phyloP scores from a whole-genome alignment of 92 coral and sea anemone species.

The Heteractis magnifica region DNA sequence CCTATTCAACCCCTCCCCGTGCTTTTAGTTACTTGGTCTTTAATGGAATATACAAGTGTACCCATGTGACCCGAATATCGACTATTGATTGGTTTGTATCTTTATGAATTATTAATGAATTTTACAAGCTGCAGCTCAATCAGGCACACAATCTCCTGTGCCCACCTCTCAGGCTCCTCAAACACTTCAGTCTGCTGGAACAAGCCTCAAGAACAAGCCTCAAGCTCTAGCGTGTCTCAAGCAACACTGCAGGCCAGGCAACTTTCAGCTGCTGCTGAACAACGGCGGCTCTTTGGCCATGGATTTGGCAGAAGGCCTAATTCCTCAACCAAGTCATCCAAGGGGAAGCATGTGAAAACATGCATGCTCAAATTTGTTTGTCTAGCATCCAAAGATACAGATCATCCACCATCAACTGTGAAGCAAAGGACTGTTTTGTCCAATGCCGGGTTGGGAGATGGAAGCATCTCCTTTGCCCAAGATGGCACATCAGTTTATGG shows the following conservation, averaged over 20 bases:
- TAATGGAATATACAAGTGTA: too few relatives aligned
- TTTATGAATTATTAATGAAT: too few relatives aligned
- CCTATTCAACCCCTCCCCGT: too few relatives aligned
- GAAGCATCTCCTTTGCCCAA: constrained; percentile 24
- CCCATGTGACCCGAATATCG: too few relatives aligned
- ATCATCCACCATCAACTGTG: constrained; percentile 45
- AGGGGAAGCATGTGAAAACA: constrained; percentile 30
- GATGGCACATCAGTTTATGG: constrained; percentile 22
- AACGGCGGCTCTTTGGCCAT: constrained; percentile 6
- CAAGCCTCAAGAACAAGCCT: background rate
- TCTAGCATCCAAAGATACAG: constrained; percentile 43
- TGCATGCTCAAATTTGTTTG: constrained; percentile 52
- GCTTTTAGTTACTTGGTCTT: too few relatives aligned
- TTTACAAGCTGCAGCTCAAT: background rate
- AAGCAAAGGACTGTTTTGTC: constrained; percentile 52
- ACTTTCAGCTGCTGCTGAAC: constrained; percentile 5
- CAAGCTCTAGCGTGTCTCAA: background rate
- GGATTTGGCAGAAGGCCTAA: constrained; percentile 1
- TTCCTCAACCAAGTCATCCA: constrained; percentile 1
- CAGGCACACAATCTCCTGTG: background rate
- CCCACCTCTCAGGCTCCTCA: too few relatives aligned
- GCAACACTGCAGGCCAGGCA: constrained; percentile 7
- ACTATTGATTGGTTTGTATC: too few relatives aligned
- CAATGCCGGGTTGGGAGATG: constrained; percentile 48
- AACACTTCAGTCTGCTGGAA: background rate